Evolutionary conservation across 2,888 invertebrate species (phyloP).

Genomic region (Phengaris arion): DNA sequence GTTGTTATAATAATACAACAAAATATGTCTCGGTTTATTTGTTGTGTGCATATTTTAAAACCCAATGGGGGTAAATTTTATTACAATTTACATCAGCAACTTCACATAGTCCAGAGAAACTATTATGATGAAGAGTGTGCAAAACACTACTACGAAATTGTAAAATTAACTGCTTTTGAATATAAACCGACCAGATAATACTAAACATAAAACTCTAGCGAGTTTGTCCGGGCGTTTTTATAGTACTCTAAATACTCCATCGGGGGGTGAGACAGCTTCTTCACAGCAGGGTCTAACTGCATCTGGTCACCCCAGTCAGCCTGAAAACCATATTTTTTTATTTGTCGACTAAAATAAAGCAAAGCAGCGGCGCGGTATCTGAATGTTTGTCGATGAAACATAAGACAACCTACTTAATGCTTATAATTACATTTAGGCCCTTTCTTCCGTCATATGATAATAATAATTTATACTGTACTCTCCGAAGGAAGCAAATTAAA

Average conservation of each 20-base stretch:
- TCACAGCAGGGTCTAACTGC: constrained; percentile 68
- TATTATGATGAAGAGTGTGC: too few relatives aligned
- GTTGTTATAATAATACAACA: too few relatives aligned
- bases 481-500: too few relatives aligned
- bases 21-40: too few relatives aligned
- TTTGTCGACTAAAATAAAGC: neutral
- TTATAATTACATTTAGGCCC: too few relatives aligned
- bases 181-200: neutral
- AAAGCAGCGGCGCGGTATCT: too few relatives aligned
- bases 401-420: neutral
- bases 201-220: constrained; percentile 68
- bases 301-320: constrained; percentile 74
- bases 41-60: too few relatives aligned
- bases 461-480: too few relatives aligned
- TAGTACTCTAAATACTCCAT: constrained; percentile 68
- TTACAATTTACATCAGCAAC: neutral
- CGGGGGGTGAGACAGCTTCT: constrained; percentile 61
- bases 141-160: too few relatives aligned
- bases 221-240: constrained; percentile 65
- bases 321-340: constrained; percentile 45
- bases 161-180: neutral
- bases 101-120: too few relatives aligned
- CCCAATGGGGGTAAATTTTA: neutral
- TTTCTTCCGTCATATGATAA: too few relatives aligned
- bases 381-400: too few relatives aligned